Evolutionary conservation across 2,888 invertebrate genomes (phyloP), one percentile per base, ranked within the genome.

Genomic region (Andrena fulva): DNA sequence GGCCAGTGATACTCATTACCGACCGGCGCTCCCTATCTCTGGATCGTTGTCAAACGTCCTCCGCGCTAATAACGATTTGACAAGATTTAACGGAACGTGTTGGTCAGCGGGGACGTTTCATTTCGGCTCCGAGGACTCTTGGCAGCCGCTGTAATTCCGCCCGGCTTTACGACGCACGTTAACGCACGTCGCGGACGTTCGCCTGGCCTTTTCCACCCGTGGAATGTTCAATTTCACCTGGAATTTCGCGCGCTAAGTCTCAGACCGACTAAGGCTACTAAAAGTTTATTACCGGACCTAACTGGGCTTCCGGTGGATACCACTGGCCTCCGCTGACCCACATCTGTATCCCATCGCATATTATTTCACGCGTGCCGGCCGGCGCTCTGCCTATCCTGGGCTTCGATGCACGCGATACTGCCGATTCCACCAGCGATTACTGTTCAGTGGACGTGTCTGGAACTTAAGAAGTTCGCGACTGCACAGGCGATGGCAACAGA

Each of bases 191-290:
- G 54, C 16, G 73, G 35, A 71, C 77, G 54, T 74, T 68, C 35
- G 29, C 48, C n/a, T 2, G 63, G 66, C 50, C 56, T 63, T 67
- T 75, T 54, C 68, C 60, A 24, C 10, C 33, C 48, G 62, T 66
- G 82, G 82, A 81, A 81, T 83, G 81, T 83, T 83, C 82, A 83
- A 81, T 83, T 83, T 81, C 72, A 77, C 60, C 60, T 31, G 82
- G 71, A 84, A 84, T 84, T 60, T 59, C 66, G 10, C 12, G 5
- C 56, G 62, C 33, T 50, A 35, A 73, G 73, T 69, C 59, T 35
- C 27, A 12, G 56, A 20, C 27, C 56, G 80, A 42, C 67, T 27
- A 64, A 72, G 64, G 70, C 63, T 70, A 52, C 66, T 50, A 35
- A 35, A 77, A 83, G 35, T 81, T 83, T 81, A 81, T 81, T 70